Base-by-base conservation (phyloP, 2,888 invertebrate species). In the Geotrupes spiniger region DNA sequence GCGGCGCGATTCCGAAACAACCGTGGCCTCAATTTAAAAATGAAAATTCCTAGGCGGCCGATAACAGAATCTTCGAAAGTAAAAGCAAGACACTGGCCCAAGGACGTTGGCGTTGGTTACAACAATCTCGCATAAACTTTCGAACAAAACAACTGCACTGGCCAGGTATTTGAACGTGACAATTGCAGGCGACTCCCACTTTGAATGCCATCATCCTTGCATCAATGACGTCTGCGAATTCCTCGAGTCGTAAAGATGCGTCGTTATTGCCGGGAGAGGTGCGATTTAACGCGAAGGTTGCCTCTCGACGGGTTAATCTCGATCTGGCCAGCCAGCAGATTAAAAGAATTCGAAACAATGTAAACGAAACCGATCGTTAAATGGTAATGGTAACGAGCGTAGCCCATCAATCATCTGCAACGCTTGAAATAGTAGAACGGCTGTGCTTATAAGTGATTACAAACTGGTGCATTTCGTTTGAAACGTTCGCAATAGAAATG, bases 1-100 rank as follows among this genome's bases (percentile, higher is more conserved):
- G n/a, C n/a, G n/a, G n/a, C 29, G 12, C 10, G 12, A 29, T 11
- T 11, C 12, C 10, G 29, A 14, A 33, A 33, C 11, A 33, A n/a
- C 6, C 33, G 33, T 9, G 33, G 33, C 15, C 33, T 1, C 33
- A 15, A 33, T 33, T n/a, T n/a, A 33, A 33, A 33, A 33, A 33
- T 8, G 27, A 40, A 27, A 40, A 48, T 48, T 42, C 43, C 42
- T 39, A n/a, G 26, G 39, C 39, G 31, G 21, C 21, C 21, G 27
- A 36, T 46, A 46, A 46, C 46, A 26, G 41, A 16, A 42, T 43
- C 42, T 43, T 43, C 39, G 48, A 48, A 48, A 48, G 48, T 48
- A 43, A 43, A 48, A 48, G 43, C 48, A 27, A 43, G 38, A 39
- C 48, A 38, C 15, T 25, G 31, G 39, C 37, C 12, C 41, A 48